These are phyloP conservation scores for Hyperoplus lanceolatus DNA, from an alignment of 2,797 vertebrate species.

Conservation along the genomic window DNA sequence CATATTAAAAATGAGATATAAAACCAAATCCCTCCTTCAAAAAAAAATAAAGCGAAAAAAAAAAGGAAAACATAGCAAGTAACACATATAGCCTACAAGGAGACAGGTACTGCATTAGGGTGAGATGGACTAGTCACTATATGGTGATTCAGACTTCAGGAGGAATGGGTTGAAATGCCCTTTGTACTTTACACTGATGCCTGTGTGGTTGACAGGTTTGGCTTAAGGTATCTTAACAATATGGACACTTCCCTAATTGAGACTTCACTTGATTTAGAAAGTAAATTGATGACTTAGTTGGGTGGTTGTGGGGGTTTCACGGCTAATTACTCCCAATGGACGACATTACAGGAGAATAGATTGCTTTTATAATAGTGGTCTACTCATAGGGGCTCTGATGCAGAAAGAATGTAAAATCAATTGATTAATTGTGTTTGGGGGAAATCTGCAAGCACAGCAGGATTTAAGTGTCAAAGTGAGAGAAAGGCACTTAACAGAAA, in stretches of 20 bases:
- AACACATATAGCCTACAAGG: too few species aligned
- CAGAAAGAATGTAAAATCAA: slow-evolving; percentile 73
- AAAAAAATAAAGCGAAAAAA: too few species aligned
- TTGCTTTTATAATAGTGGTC: slow-evolving; percentile 67
- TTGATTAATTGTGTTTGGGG: slow-evolving; percentile 67
- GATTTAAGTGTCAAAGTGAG: slow-evolving; percentile 37
- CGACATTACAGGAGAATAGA: slow-evolving; percentile 69
- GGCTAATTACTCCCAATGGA: slow-evolving; percentile 78
- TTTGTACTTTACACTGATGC: slow-evolving; percentile 43
- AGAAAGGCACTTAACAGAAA: slow-evolving; percentile 35
- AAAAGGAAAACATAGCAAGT: too few species aligned
- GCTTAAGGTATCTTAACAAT: slow-evolving; percentile 70
- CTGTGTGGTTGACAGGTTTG: slow-evolving; percentile 73
- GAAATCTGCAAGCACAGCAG: slow-evolving; percentile 59
- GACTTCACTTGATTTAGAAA: slow-evolving; percentile 77
- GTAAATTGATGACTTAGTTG: slow-evolving; percentile 86
- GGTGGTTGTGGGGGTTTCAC: slow-evolving; percentile 71
- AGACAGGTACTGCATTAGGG: slow-evolving; percentile 49
- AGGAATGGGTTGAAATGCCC: slow-evolving; percentile 46
- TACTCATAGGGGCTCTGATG: slow-evolving; percentile 51
- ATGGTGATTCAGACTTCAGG: slow-evolving; percentile 62
- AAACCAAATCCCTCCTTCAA: too few species aligned
- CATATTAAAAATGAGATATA: too few species aligned
- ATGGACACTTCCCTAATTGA: slow-evolving; percentile 81
- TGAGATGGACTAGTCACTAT: slow-evolving; percentile 28